A percentile compares a stretch with the other conserved stretches of the same genome.
Conservation (phyloP, 2,888 invertebrate genomes). For the Drosophila peninsularis region DNA sequence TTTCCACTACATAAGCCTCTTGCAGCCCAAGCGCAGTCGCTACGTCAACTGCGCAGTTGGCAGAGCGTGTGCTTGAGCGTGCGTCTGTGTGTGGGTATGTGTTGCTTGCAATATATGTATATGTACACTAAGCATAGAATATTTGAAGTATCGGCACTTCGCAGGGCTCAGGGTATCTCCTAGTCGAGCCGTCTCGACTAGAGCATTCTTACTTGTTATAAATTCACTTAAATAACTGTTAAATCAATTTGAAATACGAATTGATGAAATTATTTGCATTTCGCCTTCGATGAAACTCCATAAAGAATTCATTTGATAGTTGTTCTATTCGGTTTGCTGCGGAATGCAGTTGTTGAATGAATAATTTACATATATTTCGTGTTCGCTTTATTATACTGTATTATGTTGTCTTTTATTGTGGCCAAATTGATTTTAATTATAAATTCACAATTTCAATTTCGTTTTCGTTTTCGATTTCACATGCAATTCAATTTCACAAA, state of each 20-base stretch:
- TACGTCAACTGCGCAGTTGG: no score
- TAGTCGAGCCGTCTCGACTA: no score
- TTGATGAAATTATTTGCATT: conserved; percentile 12
- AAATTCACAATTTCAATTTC: conserved; percentile 17
- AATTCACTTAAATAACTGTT: background rate
- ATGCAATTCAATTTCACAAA: conserved; percentile 3
- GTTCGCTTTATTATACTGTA: background rate
- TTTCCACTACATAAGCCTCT: no score
- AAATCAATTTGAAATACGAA: conserved; percentile 8
- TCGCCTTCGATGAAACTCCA: conserved; percentile 3
- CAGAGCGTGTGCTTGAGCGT: no score
- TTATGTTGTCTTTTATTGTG: background rate
- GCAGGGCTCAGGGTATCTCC: no score
- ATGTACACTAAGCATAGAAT: no score
- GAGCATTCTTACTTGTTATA: no score
- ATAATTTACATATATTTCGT: conserved; percentile 1
- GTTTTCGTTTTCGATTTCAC: conserved; percentile 1
- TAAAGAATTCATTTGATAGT: conserved; percentile 4
- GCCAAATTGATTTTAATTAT: conserved; percentile 4
- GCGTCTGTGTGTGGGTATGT: no score
- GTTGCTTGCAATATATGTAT: no score
- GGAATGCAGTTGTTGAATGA: conserved; percentile 7
- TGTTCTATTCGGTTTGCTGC: background rate
- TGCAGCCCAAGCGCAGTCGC: no score
- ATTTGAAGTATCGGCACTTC: no score